A percentile compares a stretch with the other conserved stretches of the same genome.
phyloP scores from a whole-genome alignment of 2,888 invertebrate genomes.

The Leptogaster cylindrica region DNA sequence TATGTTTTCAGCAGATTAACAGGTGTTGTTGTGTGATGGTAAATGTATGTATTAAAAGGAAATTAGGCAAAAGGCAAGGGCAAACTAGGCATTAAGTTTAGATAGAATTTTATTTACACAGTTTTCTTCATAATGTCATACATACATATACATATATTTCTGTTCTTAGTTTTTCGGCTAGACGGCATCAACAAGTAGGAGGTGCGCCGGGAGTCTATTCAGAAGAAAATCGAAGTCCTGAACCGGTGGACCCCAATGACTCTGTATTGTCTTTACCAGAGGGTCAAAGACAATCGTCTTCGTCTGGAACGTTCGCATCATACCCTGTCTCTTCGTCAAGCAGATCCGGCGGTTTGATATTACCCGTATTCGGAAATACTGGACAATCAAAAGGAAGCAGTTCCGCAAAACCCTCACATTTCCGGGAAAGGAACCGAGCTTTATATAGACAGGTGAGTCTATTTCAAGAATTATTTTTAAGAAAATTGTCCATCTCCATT shows the following conservation, averaged over 20 bases:
- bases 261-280: constrained; percentile 15
- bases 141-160: too few relatives aligned
- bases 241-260: constrained; percentile 40
- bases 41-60: too few relatives aligned
- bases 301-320: constrained; percentile 48
- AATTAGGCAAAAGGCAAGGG: too few relatives aligned
- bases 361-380: constrained; percentile 18
- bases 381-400: constrained; percentile 44
- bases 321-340: constrained; percentile 43
- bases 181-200: not conserved
- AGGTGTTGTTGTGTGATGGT: too few relatives aligned
- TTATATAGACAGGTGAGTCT: constrained; percentile 55
- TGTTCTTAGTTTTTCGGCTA: constrained; percentile 2
- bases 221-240: constrained; percentile 56
- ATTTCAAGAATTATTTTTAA: not conserved
- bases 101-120: too few relatives aligned
- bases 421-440: constrained; percentile 58
- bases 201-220: not conserved
- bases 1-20: too few relatives aligned
- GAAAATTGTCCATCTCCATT: not conserved
- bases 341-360: constrained; percentile 45
- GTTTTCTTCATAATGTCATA: too few relatives aligned
- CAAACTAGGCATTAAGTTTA: too few relatives aligned
- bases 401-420: constrained; percentile 55
- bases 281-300: constrained; percentile 47